These are phyloP conservation scores for Physella acuta DNA, from an alignment of 1,140 invertebrate genomes.

Conservation along the genomic window DNA sequence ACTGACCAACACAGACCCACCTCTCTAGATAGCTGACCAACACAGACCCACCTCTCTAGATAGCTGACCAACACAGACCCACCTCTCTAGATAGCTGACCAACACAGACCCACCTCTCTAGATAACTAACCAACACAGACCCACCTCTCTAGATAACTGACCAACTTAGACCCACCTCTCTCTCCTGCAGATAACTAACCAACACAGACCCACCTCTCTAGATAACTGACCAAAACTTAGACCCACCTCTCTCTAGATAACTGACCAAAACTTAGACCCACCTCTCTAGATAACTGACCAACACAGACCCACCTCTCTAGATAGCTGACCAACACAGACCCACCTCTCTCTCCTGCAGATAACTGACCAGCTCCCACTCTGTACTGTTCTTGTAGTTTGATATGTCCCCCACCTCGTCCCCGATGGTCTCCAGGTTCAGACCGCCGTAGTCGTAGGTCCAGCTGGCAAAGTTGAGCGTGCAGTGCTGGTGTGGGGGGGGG, in stretches of 20 bases:
- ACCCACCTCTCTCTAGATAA: background rate
- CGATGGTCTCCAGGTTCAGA: slow-evolving; percentile 42
- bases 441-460: slow-evolving; percentile 88
- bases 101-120: background rate
- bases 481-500: slow-evolving; percentile 62
- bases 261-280: background rate
- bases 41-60: background rate
- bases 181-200: background rate
- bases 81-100: background rate
- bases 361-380: slow-evolving; percentile 59
- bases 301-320: background rate
- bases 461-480: slow-evolving; percentile 75
- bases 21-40: background rate
- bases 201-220: background rate
- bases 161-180: background rate
- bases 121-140: background rate
- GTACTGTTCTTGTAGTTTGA: slow-evolving; percentile 62
- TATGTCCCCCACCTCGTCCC: slow-evolving; percentile 47
- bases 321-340: background rate
- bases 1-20: background rate
- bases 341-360: slow-evolving; percentile 36
- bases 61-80: background rate
- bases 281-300: background rate
- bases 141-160: background rate
- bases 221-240: background rate